Evolutionary conservation across 2,888 invertebrate species (phyloP).

Genomic region (Epinotia bilunana): DNA sequence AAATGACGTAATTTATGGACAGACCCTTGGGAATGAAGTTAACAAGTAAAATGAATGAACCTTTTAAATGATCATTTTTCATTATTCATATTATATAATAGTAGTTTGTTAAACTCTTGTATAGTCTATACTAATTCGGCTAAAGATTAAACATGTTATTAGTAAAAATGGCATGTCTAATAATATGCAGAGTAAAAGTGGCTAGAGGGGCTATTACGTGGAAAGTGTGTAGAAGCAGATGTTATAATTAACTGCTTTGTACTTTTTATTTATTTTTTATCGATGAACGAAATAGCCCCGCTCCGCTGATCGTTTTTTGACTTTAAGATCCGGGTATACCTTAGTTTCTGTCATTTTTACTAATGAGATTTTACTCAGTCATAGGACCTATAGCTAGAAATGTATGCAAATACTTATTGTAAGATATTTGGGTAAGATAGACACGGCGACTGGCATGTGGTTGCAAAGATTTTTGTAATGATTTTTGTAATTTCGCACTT

Average conservation of each 20-base stretch:
- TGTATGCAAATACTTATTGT: not conserved
- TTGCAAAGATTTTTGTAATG: not conserved
- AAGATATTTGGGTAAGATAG: not conserved
- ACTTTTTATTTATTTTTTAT: not conserved
- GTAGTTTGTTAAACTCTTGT: conserved; percentile 18
- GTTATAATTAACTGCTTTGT: not conserved
- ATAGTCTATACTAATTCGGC: conserved; percentile 3
- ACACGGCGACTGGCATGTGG: not conserved
- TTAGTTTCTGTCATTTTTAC: not conserved
- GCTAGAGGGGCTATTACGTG: not conserved
- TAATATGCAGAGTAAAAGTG: not conserved
- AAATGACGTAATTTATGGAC: too few relatives aligned
- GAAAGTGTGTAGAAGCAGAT: not conserved
- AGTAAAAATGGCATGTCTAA: conserved; percentile 1
- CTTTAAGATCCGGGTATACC: too few relatives aligned
- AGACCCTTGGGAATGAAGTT: too few relatives aligned
- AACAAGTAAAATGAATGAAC: not conserved
- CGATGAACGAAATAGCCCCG: conserved; percentile 4
- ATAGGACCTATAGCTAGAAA: not conserved
- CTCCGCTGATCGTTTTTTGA: not conserved
- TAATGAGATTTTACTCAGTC: not conserved
- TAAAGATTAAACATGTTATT: not conserved
- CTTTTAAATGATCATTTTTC: not conserved
- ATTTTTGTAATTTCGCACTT: not conserved
- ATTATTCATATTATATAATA: not conserved